Evolutionary conservation across 2,888 invertebrate genomes (phyloP).

Genomic region (Xestia ashworthii): DNA sequence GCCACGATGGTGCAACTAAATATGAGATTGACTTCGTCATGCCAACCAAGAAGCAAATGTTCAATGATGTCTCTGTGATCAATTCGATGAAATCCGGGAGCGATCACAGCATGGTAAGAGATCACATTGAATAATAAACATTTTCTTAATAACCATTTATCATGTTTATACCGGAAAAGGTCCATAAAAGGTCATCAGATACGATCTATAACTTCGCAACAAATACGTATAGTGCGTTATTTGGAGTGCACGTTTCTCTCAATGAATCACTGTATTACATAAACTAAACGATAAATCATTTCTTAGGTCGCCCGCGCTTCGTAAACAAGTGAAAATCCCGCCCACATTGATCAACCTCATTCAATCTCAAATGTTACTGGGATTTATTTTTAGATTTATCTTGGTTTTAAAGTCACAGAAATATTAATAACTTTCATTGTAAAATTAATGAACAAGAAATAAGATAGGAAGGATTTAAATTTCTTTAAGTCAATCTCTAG

Average conservation of each 20-base stretch:
- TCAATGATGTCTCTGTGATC: too few species aligned
- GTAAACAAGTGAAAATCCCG: conserved; percentile 39
- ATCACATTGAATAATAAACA: too few species aligned
- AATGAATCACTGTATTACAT: conserved; percentile 60
- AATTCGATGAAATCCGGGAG: too few species aligned
- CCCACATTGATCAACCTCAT: conserved; percentile 44
- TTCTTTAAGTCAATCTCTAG: neutral
- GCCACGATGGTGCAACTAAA: too few species aligned
- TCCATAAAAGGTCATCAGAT: conserved; percentile 7
- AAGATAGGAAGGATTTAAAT: neutral
- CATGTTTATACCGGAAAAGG: too few species aligned
- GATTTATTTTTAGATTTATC: conserved; percentile 15
- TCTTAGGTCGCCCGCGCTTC: conserved; percentile 17
- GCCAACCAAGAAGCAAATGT: too few species aligned
- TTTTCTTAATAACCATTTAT: too few species aligned
- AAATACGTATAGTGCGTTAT: conserved; percentile 18
- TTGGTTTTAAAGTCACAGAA: conserved; percentile 8
- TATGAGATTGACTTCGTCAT: too few species aligned
- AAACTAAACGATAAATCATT: conserved; percentile 50
- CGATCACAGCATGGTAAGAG: too few species aligned
- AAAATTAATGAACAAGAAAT: neutral
- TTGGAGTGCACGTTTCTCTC: conserved; percentile 50
- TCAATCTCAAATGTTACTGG: conserved; percentile 23
- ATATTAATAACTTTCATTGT: neutral
- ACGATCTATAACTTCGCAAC: neutral